phyloP scores from a whole-genome alignment of 2,888 invertebrate species.

The Sericinus montela region DNA sequence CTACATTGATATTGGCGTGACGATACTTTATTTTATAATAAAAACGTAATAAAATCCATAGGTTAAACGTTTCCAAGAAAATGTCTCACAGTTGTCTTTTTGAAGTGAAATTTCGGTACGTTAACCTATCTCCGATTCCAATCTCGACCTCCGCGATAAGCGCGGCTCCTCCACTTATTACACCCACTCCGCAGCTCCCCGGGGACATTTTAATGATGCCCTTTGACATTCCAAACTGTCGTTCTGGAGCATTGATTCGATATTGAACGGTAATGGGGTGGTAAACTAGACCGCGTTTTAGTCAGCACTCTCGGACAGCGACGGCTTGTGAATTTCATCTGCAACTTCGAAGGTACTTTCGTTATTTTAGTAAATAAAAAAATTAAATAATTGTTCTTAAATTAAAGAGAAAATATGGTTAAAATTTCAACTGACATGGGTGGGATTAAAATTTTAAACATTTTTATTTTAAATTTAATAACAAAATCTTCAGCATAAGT shows the following conservation, averaged over 20 bases:
- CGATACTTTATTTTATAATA: too few relatives aligned
- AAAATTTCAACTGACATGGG: too few relatives aligned
- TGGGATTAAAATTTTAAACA: too few relatives aligned
- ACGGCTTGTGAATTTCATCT: neutral
- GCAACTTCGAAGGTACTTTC: neutral
- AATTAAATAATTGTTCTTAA: too few relatives aligned
- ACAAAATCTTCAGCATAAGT: too few relatives aligned
- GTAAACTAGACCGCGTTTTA: conserved; percentile 27
- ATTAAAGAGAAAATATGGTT: too few relatives aligned
- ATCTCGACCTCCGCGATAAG: conserved; percentile 35
- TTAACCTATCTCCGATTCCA: conserved; percentile 24
- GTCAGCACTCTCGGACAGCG: neutral
- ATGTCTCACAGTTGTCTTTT: neutral
- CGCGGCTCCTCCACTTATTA: conserved; percentile 29
- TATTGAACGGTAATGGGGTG: conserved; percentile 41
- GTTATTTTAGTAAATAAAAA: neutral
- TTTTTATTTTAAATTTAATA: too few relatives aligned
- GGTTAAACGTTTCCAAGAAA: conserved; percentile 6
- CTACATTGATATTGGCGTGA: too few relatives aligned
- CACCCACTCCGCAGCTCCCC: conserved; percentile 45
- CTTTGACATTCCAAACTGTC: conserved; percentile 46
- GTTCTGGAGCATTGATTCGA: conserved; percentile 40
- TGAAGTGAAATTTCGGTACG: conserved; percentile 19
- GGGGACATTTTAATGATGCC: conserved; percentile 49
- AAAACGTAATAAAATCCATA: neutral